phyloP scores from a whole-genome alignment of 2,888 invertebrate species.

The Blera fallax region DNA sequence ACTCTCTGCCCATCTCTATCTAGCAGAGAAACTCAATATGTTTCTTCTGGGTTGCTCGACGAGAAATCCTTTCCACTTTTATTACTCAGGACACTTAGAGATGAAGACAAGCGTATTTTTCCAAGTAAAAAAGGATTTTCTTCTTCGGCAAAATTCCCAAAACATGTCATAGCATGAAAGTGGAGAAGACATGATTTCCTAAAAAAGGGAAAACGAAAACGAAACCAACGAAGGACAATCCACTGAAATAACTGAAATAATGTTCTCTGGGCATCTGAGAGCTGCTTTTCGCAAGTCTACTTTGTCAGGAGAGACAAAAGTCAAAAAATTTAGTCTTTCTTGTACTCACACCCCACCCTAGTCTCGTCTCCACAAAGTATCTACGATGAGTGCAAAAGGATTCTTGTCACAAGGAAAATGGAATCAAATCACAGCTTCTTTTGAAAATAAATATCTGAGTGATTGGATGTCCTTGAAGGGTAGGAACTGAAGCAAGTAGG shows the following conservation, averaged over 20 bases:
- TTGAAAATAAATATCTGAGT: constrained; percentile 42
- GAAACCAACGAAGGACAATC: not conserved
- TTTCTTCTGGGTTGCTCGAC: constrained; percentile 1
- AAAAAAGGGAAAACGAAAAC: not conserved
- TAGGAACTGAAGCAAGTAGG: not conserved
- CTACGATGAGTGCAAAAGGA: constrained; percentile 32
- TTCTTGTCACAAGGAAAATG: constrained; percentile 43
- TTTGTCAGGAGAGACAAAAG: constrained; percentile 39
- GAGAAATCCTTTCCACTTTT: constrained; percentile 30
- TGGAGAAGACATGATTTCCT: not conserved
- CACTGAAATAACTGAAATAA: constrained; percentile 24
- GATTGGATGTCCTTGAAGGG: not conserved
- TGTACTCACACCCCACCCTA: not conserved
- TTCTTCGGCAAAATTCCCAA: constrained; percentile 19
- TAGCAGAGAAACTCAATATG: constrained; percentile 45
- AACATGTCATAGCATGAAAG: constrained; percentile 25
- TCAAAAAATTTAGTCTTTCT: constrained; percentile 6
- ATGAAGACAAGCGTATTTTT: constrained; percentile 22
- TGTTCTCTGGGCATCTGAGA: constrained; percentile 44
- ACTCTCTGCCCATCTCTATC: not conserved
- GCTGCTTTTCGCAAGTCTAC: constrained; percentile 24
- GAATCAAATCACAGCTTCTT: constrained; percentile 41
- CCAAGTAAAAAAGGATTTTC: constrained; percentile 27
- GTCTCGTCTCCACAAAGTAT: too few species aligned
- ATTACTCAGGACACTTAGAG: constrained; percentile 15